Conservation (phyloP, 2,888 invertebrate species). For the Drosophila algonquin region DNA sequence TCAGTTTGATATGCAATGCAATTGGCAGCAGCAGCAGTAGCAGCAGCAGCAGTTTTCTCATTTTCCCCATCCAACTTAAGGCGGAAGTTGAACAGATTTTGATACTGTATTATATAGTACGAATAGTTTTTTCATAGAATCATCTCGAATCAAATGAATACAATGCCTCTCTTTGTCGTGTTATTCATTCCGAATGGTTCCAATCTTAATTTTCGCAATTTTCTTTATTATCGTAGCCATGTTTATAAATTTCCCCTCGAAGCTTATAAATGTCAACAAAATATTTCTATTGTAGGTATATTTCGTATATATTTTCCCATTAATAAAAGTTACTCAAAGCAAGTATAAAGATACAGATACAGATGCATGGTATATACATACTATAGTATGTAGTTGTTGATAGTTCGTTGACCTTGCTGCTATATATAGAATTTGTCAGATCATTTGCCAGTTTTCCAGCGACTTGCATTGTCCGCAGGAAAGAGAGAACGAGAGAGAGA, state of each 20-base stretch:
- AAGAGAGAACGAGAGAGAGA: neutral
- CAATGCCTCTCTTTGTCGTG: too few species aligned
- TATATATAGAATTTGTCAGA: constrained; percentile 2
- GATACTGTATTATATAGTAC: too few species aligned
- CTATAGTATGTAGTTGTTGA: neutral
- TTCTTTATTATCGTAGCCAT: neutral
- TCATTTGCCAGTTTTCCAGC: neutral
- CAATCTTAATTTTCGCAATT: neutral
- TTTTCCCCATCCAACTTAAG: neutral
- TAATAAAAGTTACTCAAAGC: neutral
- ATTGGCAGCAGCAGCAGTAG: neutral
- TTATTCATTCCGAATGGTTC: neutral
- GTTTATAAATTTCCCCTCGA: constrained; percentile 23
- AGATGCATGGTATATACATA: neutral
- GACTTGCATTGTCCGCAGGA: constrained; percentile 5
- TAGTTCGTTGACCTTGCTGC: constrained; percentile 30
- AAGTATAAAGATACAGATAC: constrained; percentile 2
- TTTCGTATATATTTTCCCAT: neutral
- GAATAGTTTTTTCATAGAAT: neutral
- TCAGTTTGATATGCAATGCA: constrained; percentile 11
- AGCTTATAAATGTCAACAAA: constrained; percentile 42
- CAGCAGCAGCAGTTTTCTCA: too few species aligned
- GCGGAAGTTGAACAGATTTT: neutral
- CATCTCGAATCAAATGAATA: neutral
- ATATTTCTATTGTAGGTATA: constrained; percentile 1